Conservation (phyloP, 2,888 invertebrate species). For the Philaethria dido region DNA sequence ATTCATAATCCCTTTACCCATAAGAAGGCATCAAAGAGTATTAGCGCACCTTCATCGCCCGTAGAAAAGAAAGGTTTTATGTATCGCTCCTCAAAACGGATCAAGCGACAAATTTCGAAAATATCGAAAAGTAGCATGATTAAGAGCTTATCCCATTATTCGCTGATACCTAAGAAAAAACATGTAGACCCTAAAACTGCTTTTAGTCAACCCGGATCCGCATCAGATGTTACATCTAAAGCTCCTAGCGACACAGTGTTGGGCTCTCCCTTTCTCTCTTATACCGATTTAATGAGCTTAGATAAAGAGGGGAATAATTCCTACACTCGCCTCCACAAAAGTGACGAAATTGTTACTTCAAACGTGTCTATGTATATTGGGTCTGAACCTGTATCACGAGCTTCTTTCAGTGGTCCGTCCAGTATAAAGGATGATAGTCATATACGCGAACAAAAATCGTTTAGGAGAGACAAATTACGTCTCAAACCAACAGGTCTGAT, state of each 20-base stretch:
- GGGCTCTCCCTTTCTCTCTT: slow-evolving; percentile 81
- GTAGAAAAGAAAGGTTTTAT: slow-evolving; percentile 72
- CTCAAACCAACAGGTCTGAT: slow-evolving; percentile 71
- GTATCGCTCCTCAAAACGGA: slow-evolving; percentile 73
- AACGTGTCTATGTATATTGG: slow-evolving; percentile 79
- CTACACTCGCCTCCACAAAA: slow-evolving; percentile 62
- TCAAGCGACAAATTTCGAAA: slow-evolving; percentile 70
- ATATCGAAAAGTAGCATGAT: slow-evolving; percentile 76
- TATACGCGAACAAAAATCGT: slow-evolving; percentile 53
- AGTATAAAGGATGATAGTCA: slow-evolving; percentile 57
- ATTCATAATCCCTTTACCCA: slow-evolving; percentile 74
- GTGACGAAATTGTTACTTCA: slow-evolving; percentile 62
- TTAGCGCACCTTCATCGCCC: slow-evolving; percentile 77
- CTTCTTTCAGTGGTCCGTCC: slow-evolving; percentile 67
- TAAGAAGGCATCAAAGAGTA: slow-evolving; percentile 68
- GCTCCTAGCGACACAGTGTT: slow-evolving; percentile 78
- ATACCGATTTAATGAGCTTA: slow-evolving; percentile 69
- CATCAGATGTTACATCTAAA: slow-evolving; percentile 70
- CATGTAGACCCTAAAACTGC: slow-evolving; percentile 57
- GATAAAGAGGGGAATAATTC: slow-evolving; percentile 61
- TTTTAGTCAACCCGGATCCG: slow-evolving; percentile 69
- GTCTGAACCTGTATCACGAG: slow-evolving; percentile 73
- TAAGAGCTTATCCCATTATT: slow-evolving; percentile 76
- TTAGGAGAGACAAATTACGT: slow-evolving; percentile 57
- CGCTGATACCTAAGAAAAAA: slow-evolving; percentile 72